These are phyloP conservation scores for Netelia virgata DNA, from an alignment of 2,888 invertebrate species.

Conservation along the genomic window DNA sequence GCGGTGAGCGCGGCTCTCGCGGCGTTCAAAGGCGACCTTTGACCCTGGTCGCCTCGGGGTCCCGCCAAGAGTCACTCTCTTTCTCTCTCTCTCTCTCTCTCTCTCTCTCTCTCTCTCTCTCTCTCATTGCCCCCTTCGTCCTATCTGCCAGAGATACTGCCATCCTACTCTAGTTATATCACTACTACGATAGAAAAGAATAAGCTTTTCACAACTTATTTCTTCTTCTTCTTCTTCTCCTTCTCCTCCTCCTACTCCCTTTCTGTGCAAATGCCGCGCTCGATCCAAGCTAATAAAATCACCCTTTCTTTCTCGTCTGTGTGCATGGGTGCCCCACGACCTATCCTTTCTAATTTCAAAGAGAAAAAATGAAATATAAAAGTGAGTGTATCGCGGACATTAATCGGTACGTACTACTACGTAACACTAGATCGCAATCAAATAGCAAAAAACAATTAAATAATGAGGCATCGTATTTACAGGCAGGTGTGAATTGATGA, in stretches of 20 bases:
- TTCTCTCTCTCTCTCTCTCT: constrained; percentile 37
- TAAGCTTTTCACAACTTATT: constrained; percentile 4
- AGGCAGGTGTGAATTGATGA: background rate
- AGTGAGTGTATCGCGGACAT: no score
- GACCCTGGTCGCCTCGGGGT: constrained; percentile 61
- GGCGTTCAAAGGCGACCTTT: constrained; percentile 62
- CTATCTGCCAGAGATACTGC: background rate
- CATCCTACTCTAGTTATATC: background rate
- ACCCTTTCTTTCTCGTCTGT: no score
- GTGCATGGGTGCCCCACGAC: no score
- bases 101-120: constrained; percentile 46
- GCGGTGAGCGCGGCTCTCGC: constrained; percentile 49
- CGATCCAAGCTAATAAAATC: no score
- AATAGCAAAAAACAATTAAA: no score
- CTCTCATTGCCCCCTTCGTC: constrained; percentile 30
- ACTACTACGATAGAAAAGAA: constrained; percentile 16
- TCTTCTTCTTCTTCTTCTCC: background rate
- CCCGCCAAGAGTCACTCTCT: constrained; percentile 55
- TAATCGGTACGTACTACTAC: no score
- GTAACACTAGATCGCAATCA: no score
- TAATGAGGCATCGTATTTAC: no score
- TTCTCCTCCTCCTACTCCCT: background rate
- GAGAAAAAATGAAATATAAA: no score
- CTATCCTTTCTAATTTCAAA: no score
- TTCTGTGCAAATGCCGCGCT: background rate